Conservation (phyloP, 2,797 vertebrate genomes). For the Pipistrellus kuhlii region DNA sequence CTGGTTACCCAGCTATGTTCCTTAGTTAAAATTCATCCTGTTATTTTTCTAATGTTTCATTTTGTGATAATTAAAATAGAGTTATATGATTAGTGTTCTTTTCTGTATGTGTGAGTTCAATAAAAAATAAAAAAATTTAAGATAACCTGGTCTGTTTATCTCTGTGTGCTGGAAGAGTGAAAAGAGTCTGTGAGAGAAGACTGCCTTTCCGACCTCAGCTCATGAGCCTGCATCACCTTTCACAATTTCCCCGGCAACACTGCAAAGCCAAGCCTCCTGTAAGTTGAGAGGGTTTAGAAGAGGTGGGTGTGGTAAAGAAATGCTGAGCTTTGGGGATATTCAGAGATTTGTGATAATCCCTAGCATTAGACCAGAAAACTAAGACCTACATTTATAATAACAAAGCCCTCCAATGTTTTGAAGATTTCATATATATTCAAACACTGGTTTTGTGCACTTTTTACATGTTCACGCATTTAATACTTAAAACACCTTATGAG, state of each 20-base stretch:
- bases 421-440: neutral
- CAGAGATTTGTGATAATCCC: constrained; percentile 15
- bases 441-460: neutral
- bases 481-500: neutral
- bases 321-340: neutral
- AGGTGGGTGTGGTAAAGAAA: neutral
- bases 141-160: neutral
- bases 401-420: neutral
- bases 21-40: neutral
- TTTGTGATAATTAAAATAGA: constrained; percentile 19
- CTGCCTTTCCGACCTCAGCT: neutral
- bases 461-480: neutral
- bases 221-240: neutral
- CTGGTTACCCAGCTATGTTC: neutral
- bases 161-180: neutral
- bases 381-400: neutral
- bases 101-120: neutral
- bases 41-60: neutral
- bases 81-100: neutral
- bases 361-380: constrained; percentile 24
- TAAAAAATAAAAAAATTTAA: neutral
- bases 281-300: neutral
- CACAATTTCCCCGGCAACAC: neutral
- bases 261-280: neutral
- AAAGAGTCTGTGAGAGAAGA: neutral